Conservation (phyloP, 1,140 invertebrate genomes). For the Palaemon carinicauda region DNA sequence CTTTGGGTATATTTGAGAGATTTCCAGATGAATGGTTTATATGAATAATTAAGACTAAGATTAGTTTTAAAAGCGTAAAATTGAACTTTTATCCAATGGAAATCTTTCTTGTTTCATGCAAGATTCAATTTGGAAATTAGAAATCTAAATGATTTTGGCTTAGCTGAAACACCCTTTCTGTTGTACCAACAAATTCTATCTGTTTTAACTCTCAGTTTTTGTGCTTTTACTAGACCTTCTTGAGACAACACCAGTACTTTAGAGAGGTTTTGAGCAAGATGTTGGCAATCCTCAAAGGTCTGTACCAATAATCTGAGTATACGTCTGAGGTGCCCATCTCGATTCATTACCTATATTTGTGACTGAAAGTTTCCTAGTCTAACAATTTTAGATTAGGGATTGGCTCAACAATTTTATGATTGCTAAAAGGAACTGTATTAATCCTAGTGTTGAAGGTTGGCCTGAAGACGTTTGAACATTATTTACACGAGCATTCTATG, state of each 20-base stretch:
- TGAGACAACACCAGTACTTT: background rate
- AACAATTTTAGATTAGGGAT: background rate
- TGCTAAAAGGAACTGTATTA: conserved; percentile 16
- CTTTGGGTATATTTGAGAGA: no score
- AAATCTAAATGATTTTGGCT: background rate
- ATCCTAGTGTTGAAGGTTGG: conserved; percentile 5
- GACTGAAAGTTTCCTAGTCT: conserved; percentile 20
- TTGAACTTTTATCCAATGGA: no score
- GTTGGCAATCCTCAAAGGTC: background rate
- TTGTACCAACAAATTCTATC: conserved; percentile 11
- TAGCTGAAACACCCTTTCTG: background rate
- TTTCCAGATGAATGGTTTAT: no score
- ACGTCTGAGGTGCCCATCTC: background rate
- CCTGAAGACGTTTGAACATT: conserved; percentile 11
- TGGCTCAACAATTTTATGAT: background rate
- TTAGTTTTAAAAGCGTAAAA: no score
- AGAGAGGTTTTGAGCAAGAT: conserved; percentile 3
- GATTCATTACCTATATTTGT: background rate
- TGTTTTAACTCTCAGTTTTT: conserved; percentile 7
- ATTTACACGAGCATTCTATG: background rate
- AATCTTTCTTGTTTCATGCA: background rate
- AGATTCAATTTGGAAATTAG: background rate
- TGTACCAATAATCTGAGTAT: background rate
- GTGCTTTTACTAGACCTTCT: conserved; percentile 18
- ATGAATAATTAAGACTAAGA: no score